Percentiles rank a stretch among this genome's conserved stretches.
Evolutionary conservation across 2,888 invertebrate genomes (phyloP).

Genomic region (Cantharis rufa): DNA sequence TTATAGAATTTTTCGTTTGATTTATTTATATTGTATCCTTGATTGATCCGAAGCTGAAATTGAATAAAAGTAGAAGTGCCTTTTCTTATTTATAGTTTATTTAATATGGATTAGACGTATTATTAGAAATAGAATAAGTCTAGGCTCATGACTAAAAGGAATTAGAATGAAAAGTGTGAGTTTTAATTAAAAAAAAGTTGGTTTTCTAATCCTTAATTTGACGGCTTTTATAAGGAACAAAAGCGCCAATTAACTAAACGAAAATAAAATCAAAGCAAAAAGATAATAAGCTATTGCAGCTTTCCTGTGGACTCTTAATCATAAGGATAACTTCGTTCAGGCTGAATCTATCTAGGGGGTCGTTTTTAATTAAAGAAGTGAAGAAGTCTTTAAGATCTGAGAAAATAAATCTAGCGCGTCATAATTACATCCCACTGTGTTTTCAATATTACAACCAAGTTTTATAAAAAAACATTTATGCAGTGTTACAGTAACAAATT

Average conservation of each 20-base stretch:
- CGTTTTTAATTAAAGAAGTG: neutral
- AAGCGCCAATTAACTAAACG: neutral
- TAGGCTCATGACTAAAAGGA: no score
- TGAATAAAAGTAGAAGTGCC: neutral
- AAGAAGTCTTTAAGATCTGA: neutral
- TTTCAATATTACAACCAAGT: no score
- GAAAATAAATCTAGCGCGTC: neutral
- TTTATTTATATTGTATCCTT: neutral
- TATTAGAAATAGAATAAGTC: neutral
- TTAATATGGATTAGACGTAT: neutral
- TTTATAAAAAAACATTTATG: no score
- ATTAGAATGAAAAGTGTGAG: neutral
- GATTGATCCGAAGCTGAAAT: neutral
- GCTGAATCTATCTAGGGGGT: neutral
- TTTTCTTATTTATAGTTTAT: neutral
- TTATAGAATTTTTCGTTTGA: neutral
- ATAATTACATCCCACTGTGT: no score
- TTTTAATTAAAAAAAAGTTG: neutral
- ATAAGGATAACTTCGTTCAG: neutral
- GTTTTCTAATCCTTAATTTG: neutral
- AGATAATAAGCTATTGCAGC: neutral
- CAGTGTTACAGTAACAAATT: no score
- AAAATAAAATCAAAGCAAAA: neutral
- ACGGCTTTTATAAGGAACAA: neutral
- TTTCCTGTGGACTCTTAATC: neutral